Base-by-base conservation (phyloP, 2,888 invertebrate species). In the Clanis bilineata region DNA sequence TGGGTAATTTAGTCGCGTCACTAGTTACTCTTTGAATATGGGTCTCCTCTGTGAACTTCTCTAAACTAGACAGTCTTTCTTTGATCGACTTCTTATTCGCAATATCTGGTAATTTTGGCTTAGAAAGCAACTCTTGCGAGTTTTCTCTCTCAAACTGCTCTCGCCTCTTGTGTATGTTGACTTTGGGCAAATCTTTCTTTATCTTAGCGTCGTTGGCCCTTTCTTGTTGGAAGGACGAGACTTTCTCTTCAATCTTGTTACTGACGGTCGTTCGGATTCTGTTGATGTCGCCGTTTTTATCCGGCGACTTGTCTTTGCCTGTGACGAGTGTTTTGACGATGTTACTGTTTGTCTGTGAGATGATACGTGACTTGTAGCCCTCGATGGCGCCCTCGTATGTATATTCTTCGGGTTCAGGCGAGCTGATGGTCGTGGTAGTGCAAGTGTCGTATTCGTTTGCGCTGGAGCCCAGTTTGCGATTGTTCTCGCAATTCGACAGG, bases 311-410 rank as follows among this genome's bases (percentile, higher is more conserved):
- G 63, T 93, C 89, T 86, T 92, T 88, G 73, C 93, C 85, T 69
- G 89, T 87, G 54, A 88, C 88, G 47, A 84, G 86, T 64, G 90
- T 89, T 79, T 90, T 89, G 61, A 90, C 82, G 44, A 90, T 87
- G 64, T 78, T 87, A 68, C 90, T 88, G 75, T 88, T 90, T 32
- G 94, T 93, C 72, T 93, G 92, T 41, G 94, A 94, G 72, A 95
- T 94, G 54, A 95, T 96, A 69, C 96, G 93, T 57, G 96, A 95
- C 72, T 97, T 96, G 85, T 97, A 97, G 70, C 96, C 96, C 79
- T 97, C 96, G 71, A 97, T 97, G 72, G 97, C 97, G 72, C 96
- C 95, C 85, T 97, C 97, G 82, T 97, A 97, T 0, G 97, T 97
- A 84, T 97, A 97, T 82, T 97, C 96, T 74, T 96, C 94, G 36